Base-by-base conservation (phyloP, 2,888 invertebrate species). In the Chrysomela aeneicollis region DNA sequence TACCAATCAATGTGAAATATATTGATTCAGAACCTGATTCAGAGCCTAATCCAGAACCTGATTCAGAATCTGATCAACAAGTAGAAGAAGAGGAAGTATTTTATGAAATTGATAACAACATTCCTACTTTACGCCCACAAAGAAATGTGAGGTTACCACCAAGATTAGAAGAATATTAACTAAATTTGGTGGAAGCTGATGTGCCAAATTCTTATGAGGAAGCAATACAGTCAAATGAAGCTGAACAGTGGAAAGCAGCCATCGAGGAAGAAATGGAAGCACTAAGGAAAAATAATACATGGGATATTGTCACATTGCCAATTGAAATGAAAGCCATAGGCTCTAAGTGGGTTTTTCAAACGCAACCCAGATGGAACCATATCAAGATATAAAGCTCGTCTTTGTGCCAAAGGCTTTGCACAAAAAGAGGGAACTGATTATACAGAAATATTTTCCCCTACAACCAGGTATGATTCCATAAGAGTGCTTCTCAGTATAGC, bases 271-370 rank as follows among this genome's bases (percentile, higher is more conserved):
- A 61, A 55, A 17, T 35, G 6, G 22, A 55, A n/a, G 17, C 47
- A 12, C 17, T 49, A 32, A 9, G 17, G 49, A 17, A 49, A 17
- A 60, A 60, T 22, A 17, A 52, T 9, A 60, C 60, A 17, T 49
- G 54, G 61, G n/a, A 21, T n/a, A 3, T 22, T 1, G 17, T 8
- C 2, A 10, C 9, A 12, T 8, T 47, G 2, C 57, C 57, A 21
- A 2, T 8, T n/a, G 18, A 10, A n/a, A 47, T 47, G 17, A 46
- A 47, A 18, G 2, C 51, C 1, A 22, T 59, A 2, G 35, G 12
- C 10, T 49, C 30, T 0, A 55, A 49, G 47, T 61, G 55, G 61
- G 61, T 61, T 2, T 61, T 61, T 46, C 5, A 54, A 54, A 54
- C 19, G 26, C 21, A 46, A 54, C 6, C 30, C 18, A 17, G 30